Base-by-base conservation (phyloP, 1,140 invertebrate genomes). In the Danaus plexippus region DNA sequence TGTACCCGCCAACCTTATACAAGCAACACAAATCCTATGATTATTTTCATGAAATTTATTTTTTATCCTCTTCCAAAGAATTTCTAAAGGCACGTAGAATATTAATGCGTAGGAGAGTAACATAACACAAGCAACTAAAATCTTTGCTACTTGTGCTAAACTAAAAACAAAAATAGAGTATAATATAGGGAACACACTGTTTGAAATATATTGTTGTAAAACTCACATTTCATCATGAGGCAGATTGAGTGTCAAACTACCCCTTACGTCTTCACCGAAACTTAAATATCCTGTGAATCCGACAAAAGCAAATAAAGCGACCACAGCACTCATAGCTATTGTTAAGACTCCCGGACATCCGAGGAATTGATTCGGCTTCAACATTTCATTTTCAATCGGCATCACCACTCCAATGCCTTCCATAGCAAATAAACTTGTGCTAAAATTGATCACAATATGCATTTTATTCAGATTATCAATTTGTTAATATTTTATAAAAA, bases 91-190 rank as follows among this genome's bases (percentile, higher is more conserved):
- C 0, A 99, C 95, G 79, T 95, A 97, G 71, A 95, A 94, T 79
- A 98, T 96, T 9, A 99, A 88, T 3, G 94, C 94, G 78, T 95
- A 98, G 0, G 95, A 95, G 53, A 97, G 92, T 45, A 97, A 91
- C 64, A 98, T 95, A 0, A 95, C 94, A 2, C 95, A 69, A 0
- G 95, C 94, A 73, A 98, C 97, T 52, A 95, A 86, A 1, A 97
- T 75, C 83, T 96, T 94, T 1, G 96, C 95, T 3, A 88, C 76
- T 75, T 96, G 91, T 45, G 92, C 95, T 47, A 94, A 77, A 9
- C 88, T 91, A 67, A 9, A 86, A 86, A 49, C 40, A 54, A 48
- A 59, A 3, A 32, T 32, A 5, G 7, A 32, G 7, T 32, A 5
- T 32, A 8, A 32, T 32, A 32, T 32, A 32, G 22, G 7, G 22